phyloP scores from a whole-genome alignment of 2,113 vertebrate species.

The Rafetus swinhoei region DNA sequence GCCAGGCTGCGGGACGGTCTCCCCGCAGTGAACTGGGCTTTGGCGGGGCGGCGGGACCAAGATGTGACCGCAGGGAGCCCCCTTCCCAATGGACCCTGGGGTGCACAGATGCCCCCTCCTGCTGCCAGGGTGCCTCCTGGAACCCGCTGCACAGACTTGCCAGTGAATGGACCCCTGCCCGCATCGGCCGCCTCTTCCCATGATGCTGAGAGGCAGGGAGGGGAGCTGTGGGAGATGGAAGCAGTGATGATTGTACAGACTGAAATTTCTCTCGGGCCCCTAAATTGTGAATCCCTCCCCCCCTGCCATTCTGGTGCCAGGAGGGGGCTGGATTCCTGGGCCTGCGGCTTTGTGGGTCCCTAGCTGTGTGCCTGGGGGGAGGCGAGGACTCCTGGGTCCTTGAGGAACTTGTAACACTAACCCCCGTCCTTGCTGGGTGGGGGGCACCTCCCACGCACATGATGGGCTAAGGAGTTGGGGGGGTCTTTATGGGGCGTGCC shows the following conservation, averaged over 20 bases:
- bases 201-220: background rate
- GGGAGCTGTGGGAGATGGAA: background rate
- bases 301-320: background rate
- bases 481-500: background rate
- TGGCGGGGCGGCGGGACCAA: background rate
- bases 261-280: background rate
- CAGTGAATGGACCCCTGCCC: background rate
- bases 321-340: background rate
- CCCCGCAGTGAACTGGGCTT: background rate
- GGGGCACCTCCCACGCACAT: background rate
- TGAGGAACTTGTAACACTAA: background rate
- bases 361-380: background rate
- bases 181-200: background rate
- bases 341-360: background rate
- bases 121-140: background rate
- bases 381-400: background rate
- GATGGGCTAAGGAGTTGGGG: background rate
- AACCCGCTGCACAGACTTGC: background rate
- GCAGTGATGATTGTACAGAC: background rate
- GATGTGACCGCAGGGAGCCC: background rate
- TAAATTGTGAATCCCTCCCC: background rate
- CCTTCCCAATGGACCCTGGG: too few relatives aligned
- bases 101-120: background rate
- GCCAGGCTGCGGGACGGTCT: background rate
- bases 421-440: background rate